Evolutionary conservation across 2,888 invertebrate genomes (phyloP).

Genomic region (Apantesis nais): DNA sequence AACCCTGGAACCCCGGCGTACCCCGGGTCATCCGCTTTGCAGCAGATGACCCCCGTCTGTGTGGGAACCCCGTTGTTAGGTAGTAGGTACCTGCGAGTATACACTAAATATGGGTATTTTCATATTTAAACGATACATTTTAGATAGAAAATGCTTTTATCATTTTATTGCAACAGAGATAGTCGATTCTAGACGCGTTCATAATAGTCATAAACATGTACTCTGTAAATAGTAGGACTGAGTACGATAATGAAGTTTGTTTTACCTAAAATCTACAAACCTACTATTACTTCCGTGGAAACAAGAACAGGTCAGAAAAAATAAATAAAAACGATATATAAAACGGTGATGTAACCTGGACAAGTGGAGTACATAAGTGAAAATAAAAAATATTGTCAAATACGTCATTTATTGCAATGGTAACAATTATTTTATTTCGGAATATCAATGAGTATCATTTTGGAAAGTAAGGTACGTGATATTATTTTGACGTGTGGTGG

Average conservation of each 20-base stretch:
- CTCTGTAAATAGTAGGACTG: slow-evolving; percentile 23
- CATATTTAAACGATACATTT: not conserved
- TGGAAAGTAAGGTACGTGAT: not conserved
- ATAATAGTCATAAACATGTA: slow-evolving; percentile 20
- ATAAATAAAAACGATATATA: slow-evolving; percentile 10
- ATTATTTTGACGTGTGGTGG: slow-evolving; percentile 3
- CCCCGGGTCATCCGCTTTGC: no score
- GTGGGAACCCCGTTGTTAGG: no score
- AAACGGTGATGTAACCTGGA: slow-evolving; percentile 27
- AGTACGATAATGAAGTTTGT: slow-evolving; percentile 30
- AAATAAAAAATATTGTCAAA: slow-evolving; percentile 39
- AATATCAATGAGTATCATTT: not conserved
- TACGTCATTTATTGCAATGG: slow-evolving; percentile 24
- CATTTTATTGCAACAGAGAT: slow-evolving; percentile 24
- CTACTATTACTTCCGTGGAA: slow-evolving; percentile 21
- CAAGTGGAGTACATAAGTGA: slow-evolving; percentile 20
- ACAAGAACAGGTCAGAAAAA: slow-evolving; percentile 26
- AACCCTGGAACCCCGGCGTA: no score
- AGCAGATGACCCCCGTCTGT: no score
- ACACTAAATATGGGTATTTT: not conserved
- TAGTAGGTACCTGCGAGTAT: not conserved
- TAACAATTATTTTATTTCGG: not conserved
- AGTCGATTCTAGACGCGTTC: slow-evolving; percentile 18
- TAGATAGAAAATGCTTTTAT: not conserved
- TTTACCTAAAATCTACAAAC: slow-evolving; percentile 35